Percentiles rank a stretch among this genome's conserved stretches.
phyloP scores from a whole-genome alignment of 2,888 invertebrate genomes.

The Nudaria mundana region DNA sequence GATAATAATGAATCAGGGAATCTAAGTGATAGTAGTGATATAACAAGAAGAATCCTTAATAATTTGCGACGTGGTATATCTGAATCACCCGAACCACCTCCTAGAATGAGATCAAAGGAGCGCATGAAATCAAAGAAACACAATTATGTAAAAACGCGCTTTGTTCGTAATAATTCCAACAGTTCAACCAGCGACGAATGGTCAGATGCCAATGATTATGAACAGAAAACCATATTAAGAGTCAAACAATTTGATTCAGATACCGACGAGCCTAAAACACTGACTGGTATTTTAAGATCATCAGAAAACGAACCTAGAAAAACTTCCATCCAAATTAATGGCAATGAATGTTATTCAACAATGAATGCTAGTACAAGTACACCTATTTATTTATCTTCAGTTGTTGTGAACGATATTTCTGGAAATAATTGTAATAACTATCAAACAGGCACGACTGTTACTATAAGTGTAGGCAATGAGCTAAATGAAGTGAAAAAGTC shows the following conservation, averaged over 20 bases:
- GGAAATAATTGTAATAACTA: slow-evolving; percentile 68
- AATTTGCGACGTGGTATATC: slow-evolving; percentile 67
- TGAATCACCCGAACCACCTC: slow-evolving; percentile 75
- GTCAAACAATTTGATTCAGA: slow-evolving; percentile 78
- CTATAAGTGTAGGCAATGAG: slow-evolving; percentile 82
- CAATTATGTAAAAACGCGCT: slow-evolving; percentile 76
- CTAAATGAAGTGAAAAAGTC: slow-evolving; percentile 66
- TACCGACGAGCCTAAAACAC: slow-evolving; percentile 52
- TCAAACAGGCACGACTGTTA: slow-evolving; percentile 82
- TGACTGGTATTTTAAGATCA: slow-evolving; percentile 42
- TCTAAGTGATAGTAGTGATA: slow-evolving; percentile 70
- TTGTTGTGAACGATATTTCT: slow-evolving; percentile 84
- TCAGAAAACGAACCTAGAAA: slow-evolving; percentile 73
- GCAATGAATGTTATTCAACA: slow-evolving; percentile 87
- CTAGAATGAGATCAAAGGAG: slow-evolving; percentile 64
- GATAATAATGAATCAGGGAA: slow-evolving; percentile 58
- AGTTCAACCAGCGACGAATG: slow-evolving; percentile 78
- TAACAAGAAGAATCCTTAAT: slow-evolving; percentile 62
- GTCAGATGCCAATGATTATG: slow-evolving; percentile 72
- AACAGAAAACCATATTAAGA: slow-evolving; percentile 67
- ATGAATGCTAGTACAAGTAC: slow-evolving; percentile 86
- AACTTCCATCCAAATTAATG: slow-evolving; percentile 88
- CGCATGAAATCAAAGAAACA: slow-evolving; percentile 66
- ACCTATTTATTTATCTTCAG: slow-evolving; percentile 87
- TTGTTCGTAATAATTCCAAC: slow-evolving; percentile 67